phyloP scores from a whole-genome alignment of 2,888 invertebrate species.

The Diadromus collaris region DNA sequence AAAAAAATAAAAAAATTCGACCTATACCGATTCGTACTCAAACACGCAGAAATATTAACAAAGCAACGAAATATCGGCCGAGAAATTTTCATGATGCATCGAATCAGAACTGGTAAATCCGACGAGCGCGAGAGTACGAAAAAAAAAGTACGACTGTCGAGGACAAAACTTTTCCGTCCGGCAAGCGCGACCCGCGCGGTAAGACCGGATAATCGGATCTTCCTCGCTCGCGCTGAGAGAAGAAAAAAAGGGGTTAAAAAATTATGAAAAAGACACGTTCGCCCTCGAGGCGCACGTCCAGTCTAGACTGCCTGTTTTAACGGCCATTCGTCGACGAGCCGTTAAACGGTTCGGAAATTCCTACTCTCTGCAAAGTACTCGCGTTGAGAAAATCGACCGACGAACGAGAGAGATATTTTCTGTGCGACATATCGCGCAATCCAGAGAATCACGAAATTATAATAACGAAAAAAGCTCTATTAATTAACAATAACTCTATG shows the following conservation, averaged over 20 bases:
- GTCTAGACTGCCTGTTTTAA: slow-evolving; percentile 8
- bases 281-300: slow-evolving; percentile 24
- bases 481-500: background rate
- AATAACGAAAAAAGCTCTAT: background rate
- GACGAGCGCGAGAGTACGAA: background rate
- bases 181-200: slow-evolving; percentile 62
- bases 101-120: background rate
- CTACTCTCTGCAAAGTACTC: background rate
- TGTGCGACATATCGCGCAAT: too few species aligned
- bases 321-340: background rate
- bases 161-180: slow-evolving; percentile 73
- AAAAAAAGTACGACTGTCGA: background rate
- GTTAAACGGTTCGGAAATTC: slow-evolving; percentile 19
- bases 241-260: slow-evolving; percentile 42
- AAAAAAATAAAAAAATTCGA: background rate
- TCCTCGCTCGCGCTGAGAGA: slow-evolving; percentile 67
- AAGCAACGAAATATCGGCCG: background rate
- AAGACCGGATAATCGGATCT: slow-evolving; percentile 76
- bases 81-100: background rate
- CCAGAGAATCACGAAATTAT: background rate
- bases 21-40: too few species aligned
- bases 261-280: slow-evolving; percentile 56
- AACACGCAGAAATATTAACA: background rate
- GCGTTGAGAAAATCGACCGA: background rate
- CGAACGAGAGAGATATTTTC: background rate